phyloP scores from a whole-genome alignment of 2,797 vertebrate species.

The Otolemur crassicaudatus region DNA sequence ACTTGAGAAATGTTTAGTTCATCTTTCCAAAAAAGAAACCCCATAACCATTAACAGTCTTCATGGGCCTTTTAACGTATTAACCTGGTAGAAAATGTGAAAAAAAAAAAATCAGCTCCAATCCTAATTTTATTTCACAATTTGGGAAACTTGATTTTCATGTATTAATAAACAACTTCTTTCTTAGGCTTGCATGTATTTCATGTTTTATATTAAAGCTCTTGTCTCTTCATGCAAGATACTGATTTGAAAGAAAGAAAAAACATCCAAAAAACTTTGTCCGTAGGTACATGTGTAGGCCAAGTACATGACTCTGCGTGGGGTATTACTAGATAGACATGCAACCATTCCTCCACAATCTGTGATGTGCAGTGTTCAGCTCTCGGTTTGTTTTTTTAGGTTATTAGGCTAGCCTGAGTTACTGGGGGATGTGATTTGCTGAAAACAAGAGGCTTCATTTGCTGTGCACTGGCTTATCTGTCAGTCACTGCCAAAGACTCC shows the following conservation, averaged over 20 bases:
- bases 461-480: background rate
- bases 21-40: background rate
- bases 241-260: background rate
- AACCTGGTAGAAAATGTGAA: background rate
- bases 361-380: background rate
- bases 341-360: background rate
- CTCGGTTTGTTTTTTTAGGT: background rate
- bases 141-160: constrained; percentile 1
- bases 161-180: background rate
- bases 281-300: background rate
- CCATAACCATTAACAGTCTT: background rate
- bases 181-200: background rate
- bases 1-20: constrained; percentile 29
- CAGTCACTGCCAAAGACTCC: background rate
- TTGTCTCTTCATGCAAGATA: constrained; percentile 3
- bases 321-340: background rate
- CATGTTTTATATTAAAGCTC: background rate
- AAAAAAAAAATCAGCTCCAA: background rate
- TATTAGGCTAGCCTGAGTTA: background rate
- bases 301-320: background rate
- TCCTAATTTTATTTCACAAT: constrained; percentile 29
- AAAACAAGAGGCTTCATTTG: background rate
- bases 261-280: background rate
- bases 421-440: background rate
- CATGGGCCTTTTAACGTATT: background rate